phyloP scores from a whole-genome alignment of 2,797 vertebrate genomes.

The Falco rusticolus region DNA sequence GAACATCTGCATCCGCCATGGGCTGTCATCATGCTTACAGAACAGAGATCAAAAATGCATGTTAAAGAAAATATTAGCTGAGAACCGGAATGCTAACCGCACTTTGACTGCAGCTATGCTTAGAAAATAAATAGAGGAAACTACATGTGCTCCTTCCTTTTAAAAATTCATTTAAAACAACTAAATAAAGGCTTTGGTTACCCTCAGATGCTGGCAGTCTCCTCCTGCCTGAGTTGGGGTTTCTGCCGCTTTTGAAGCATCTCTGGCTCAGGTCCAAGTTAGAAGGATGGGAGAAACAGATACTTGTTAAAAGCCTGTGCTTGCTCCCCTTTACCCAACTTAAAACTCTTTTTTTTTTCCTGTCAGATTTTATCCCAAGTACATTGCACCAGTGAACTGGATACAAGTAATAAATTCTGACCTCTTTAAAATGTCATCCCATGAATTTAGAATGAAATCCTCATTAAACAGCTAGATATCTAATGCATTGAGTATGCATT shows the following conservation, averaged over 20 bases:
- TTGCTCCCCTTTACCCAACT: background rate
- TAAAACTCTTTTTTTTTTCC: background rate
- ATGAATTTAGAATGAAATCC: background rate
- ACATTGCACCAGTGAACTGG: background rate
- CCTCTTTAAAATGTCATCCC: background rate
- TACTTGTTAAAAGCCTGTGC: background rate
- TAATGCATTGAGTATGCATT: background rate
- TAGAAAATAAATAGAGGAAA: background rate
- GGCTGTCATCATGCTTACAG: background rate
- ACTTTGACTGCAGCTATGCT: background rate
- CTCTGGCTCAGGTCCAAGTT: background rate
- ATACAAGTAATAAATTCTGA: background rate
- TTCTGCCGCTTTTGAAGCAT: constrained; percentile 36
- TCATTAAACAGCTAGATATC: background rate
- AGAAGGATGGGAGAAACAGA: background rate
- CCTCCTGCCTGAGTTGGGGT: background rate
- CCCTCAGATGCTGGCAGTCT: background rate
- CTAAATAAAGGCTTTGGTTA: background rate
- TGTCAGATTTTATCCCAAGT: background rate
- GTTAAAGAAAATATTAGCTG: background rate
- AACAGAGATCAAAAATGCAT: background rate
- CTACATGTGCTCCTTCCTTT: background rate
- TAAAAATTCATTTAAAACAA: background rate
- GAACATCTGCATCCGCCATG: background rate
- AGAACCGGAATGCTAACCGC: background rate